Evolutionary conservation across 2,113 vertebrate species (phyloP), one percentile per base, ranked within the genome.

Genomic region (Lophura nycthemera): DNA sequence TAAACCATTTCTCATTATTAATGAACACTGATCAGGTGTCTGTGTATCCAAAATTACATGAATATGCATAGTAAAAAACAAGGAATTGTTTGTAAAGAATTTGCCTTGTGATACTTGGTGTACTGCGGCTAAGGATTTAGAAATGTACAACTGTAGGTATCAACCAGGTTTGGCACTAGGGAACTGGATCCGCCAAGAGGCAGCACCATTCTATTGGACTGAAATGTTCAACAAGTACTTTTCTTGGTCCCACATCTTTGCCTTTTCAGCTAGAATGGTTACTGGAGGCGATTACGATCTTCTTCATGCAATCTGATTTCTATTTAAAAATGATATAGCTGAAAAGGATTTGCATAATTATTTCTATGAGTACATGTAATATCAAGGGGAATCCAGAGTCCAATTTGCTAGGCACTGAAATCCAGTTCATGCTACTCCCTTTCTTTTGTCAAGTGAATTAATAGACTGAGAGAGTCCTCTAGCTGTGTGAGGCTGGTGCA

Each of bases 1-100:
- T 97, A 98, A 97, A 98, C 97, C 95, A 98, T 97, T 98, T 98
- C 94, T 93, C 96, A 96, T 97, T 98, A 97, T 97, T 98, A 98
- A 98, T 96, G 96, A 98, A 97, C 97, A 97, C 96, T 97, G 97
- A 97, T 98, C 97, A 97, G 97, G 92, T 97, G 97, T 83, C 96
- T 96, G 96, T 22, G 48, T 95, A 97, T 90, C 97, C 96, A 95
- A 97, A 98, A 98, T 97, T 97, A 93, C 96, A 97, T 98, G 97
- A 98, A 98, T 98, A 98, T 98, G 96, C 95, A 98, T 97, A 92
- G 88, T 95, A 94, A 97, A 96, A 96, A 91, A 29, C 95, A 97
- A 97, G 88, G 70, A 87, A 96, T 96, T 97, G 94, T 97, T 97
- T 94, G 94, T 78, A 82, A 90, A 93, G 95, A 96, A 93, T 83